Evolutionary conservation across 1,140 invertebrate species (phyloP).

Genomic region (Neotoxoptera formosana): DNA sequence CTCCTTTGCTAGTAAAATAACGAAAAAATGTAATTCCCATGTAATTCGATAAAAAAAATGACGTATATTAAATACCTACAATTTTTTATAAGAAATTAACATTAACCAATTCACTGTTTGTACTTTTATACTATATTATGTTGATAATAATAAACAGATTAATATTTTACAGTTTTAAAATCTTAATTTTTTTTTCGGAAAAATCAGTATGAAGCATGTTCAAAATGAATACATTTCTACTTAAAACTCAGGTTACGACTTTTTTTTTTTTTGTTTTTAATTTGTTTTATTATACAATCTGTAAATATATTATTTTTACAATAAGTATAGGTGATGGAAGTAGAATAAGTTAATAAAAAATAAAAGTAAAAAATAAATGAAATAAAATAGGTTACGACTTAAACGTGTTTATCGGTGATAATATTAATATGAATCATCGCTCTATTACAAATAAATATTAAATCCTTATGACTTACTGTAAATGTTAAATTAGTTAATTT

Average conservation of each 20-base stretch:
- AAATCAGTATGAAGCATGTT: not conserved
- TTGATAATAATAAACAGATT: not conserved
- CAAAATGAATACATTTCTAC: not conserved
- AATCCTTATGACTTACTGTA: not conserved
- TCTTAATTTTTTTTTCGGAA: not conserved
- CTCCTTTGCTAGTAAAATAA: not conserved
- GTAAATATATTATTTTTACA: no score
- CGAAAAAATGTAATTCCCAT: not conserved
- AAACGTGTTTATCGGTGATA: not conserved
- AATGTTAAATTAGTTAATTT: constrained; percentile 24
- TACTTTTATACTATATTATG: no score
- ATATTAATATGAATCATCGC: not conserved
- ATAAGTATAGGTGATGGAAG: no score
- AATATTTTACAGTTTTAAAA: not conserved
- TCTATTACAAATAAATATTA: not conserved
- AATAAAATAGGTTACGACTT: not conserved
- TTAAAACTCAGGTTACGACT: not conserved
- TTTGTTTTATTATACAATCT: no score
- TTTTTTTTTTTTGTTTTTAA: no score
- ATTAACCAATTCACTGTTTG: not conserved
- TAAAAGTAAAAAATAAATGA: no score
- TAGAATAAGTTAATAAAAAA: no score
- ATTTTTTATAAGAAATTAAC: not conserved
- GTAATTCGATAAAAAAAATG: not conserved
- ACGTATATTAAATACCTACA: not conserved